phyloP scores from a whole-genome alignment of 2,797 vertebrate genomes.

The Synanceia verrucosa region DNA sequence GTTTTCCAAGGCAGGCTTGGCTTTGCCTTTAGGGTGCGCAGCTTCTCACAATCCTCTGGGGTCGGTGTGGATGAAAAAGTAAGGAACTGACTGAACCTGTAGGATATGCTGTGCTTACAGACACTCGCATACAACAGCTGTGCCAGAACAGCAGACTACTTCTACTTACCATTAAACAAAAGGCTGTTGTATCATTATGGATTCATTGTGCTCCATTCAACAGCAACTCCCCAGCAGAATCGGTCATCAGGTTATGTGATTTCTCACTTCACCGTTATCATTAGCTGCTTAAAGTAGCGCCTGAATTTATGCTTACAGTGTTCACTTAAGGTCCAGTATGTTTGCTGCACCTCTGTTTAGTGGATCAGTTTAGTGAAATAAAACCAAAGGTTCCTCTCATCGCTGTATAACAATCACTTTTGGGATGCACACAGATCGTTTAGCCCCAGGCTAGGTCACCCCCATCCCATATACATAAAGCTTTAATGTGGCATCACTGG shows the following conservation, averaged over 20 bases:
- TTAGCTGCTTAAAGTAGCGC: slow-evolving; percentile 28
- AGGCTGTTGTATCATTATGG: slow-evolving; percentile 31
- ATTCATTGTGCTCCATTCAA: slow-evolving; percentile 11
- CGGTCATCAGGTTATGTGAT: slow-evolving; percentile 7
- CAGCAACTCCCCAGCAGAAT: slow-evolving; percentile 26
- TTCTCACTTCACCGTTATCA: slow-evolving; percentile 40
- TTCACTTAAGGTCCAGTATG: slow-evolving; percentile 30
- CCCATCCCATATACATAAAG: slow-evolving; percentile 50
- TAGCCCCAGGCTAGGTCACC: slow-evolving; percentile 60
- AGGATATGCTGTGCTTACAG: slow-evolving; percentile 36
- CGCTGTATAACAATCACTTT: slow-evolving; percentile 52
- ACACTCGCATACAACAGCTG: slow-evolving; percentile 25
- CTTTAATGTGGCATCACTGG: slow-evolving; percentile 60
- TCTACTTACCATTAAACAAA: slow-evolving; percentile 36
- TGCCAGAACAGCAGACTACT: slow-evolving; percentile 29
- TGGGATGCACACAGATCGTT: slow-evolving; percentile 53
- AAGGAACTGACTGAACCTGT: slow-evolving; percentile 52
- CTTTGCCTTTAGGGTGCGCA: slow-evolving; percentile 54
- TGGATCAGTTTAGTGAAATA: slow-evolving; percentile 34
- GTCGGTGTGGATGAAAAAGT: slow-evolving; percentile 51
- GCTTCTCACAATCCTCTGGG: slow-evolving; percentile 57
- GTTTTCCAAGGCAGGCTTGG: slow-evolving; percentile 29
- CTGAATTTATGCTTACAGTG: slow-evolving; percentile 16
- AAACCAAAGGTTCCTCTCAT: slow-evolving; percentile 29
- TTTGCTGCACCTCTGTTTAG: slow-evolving; percentile 22